A percentile compares a stretch with the other conserved stretches of the same genome.
Evolutionary conservation across 2,888 invertebrate species (phyloP).

Genomic region (Caenorhabditis sp.): DNA sequence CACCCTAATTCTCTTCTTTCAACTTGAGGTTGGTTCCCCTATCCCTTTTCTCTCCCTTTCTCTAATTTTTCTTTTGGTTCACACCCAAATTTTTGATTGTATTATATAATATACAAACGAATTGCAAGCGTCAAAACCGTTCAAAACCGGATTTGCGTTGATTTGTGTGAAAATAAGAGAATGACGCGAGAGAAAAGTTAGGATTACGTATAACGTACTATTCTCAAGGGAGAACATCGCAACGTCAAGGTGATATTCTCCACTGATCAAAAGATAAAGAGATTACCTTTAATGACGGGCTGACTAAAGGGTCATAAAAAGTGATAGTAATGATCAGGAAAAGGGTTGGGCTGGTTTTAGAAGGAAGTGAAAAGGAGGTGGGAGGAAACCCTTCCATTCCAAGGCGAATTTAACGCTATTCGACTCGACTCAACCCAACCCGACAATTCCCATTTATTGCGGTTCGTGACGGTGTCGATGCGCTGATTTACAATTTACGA

Average conservation of each 20-base stretch:
- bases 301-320: background rate
- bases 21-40: background rate
- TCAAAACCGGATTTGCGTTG: too few species aligned
- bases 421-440: background rate
- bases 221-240: background rate
- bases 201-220: background rate
- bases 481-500: slow-evolving; percentile 43
- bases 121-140: too few species aligned
- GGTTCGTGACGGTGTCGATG: slow-evolving; percentile 1
- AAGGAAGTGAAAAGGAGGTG: background rate
- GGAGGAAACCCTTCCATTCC: background rate
- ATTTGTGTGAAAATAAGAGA: too few species aligned
- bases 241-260: too few species aligned
- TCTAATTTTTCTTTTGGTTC: background rate
- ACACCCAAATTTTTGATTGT: background rate
- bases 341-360: background rate
- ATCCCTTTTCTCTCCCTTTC: background rate
- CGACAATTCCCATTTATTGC: slow-evolving; percentile 10
- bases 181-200: too few species aligned
- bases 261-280: background rate
- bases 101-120: too few species aligned
- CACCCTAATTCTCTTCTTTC: too few species aligned
- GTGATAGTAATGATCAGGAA: slow-evolving; percentile 1
- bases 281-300: slow-evolving; percentile 2
- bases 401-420: slow-evolving; percentile 19